Evolutionary conservation across 2,888 invertebrate genomes (phyloP).

Genomic region (Tipula lateralis): DNA sequence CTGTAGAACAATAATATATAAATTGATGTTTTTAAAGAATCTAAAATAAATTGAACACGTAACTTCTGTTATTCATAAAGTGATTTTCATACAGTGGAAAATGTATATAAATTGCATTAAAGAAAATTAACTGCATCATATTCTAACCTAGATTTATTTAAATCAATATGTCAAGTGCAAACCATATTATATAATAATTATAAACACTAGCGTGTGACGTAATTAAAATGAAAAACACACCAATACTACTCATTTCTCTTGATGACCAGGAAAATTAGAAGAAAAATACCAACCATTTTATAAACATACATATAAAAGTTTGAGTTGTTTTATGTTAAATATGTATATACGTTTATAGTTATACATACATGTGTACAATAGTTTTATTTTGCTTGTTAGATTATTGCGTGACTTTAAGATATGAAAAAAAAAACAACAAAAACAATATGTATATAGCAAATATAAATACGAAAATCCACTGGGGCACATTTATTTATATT

Average conservation of each 20-base stretch:
- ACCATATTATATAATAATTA: neutral
- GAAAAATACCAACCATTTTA: neutral
- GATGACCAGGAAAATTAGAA: neutral
- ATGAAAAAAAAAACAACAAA: neutral
- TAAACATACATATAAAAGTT: neutral
- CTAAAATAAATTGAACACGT: no score
- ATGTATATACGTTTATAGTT: no score
- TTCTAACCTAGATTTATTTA: neutral
- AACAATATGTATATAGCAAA: neutral
- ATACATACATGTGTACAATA: no score
- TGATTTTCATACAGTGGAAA: no score
- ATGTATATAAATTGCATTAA: no score
- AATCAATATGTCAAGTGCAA: slow-evolving; percentile 24
- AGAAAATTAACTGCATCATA: neutral
- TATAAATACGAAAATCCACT: neutral
- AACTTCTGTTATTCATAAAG: no score
- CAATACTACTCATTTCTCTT: neutral
- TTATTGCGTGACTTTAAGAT: neutral
- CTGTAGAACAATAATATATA: no score
- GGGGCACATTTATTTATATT: slow-evolving; percentile 11
- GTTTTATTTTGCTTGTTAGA: no score
- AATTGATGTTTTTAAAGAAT: no score
- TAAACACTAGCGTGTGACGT: neutral
- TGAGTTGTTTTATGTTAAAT: neutral
- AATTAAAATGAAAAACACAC: neutral